A percentile compares a stretch with the other conserved stretches of the same genome.
phyloP scores from a whole-genome alignment of 1,140 invertebrate genomes.

The Linepithema humile region DNA sequence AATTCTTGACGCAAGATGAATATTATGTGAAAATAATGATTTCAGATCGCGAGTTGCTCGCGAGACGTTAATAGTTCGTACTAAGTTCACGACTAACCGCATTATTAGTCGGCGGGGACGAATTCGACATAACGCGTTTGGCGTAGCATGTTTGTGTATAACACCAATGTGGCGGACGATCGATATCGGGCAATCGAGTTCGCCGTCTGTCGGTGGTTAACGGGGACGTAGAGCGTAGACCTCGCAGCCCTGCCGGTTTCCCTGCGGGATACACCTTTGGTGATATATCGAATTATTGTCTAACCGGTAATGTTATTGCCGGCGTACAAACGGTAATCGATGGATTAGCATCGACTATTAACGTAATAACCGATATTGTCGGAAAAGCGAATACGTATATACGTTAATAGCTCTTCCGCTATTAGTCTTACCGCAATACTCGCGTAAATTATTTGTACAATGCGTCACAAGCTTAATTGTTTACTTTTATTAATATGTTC shows the following conservation, averaged over 20 bases:
- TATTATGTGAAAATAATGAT: background rate
- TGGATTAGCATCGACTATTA: conserved; percentile 70
- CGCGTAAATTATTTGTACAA: conserved; percentile 23
- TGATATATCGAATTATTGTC: conserved; percentile 74
- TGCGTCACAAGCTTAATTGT: background rate
- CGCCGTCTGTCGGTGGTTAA: conserved; percentile 69
- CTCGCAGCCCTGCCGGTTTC: conserved; percentile 40
- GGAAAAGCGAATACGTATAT: conserved; percentile 38
- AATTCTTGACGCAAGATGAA: background rate
- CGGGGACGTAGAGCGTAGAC: conserved; percentile 56
- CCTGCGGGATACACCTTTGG: conserved; percentile 57
- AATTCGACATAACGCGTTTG: conserved; percentile 55
- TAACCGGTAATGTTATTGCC: conserved; percentile 72
- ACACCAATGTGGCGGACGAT: conserved; percentile 55
- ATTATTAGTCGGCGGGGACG: conserved; percentile 62
- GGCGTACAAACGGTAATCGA: conserved; percentile 70
- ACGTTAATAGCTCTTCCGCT: conserved; percentile 1
- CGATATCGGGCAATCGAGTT: conserved; percentile 70
- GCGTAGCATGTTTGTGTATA: conserved; percentile 39
- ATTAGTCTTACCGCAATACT: background rate
- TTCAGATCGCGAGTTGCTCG: conserved; percentile 1
- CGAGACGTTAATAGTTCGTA: background rate
- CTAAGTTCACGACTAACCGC: conserved; percentile 50
- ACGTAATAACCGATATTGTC: conserved; percentile 60
- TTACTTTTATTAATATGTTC: background rate